phyloP scores from a whole-genome alignment of 1,140 invertebrate genomes.

The Penaeus chinensis region DNA sequence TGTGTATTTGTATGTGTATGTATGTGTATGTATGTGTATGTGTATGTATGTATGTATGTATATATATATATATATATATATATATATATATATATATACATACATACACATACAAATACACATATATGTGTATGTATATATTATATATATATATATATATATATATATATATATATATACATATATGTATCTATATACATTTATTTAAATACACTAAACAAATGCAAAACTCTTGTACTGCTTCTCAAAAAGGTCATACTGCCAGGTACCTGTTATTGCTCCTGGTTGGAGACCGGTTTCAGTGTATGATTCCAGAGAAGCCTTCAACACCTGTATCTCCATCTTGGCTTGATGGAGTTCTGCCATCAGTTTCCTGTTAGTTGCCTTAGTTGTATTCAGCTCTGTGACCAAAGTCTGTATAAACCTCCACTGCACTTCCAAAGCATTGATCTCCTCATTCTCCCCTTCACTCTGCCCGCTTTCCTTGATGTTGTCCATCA shows the following conservation, averaged over 20 bases:
- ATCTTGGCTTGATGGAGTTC: conserved; percentile 51
- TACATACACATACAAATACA: too few relatives aligned
- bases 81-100: too few relatives aligned
- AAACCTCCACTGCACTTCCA: conserved; percentile 58
- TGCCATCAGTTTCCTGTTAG: conserved; percentile 43
- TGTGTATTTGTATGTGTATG: too few relatives aligned
- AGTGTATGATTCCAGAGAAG: conserved; percentile 39
- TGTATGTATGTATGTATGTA: too few relatives aligned
- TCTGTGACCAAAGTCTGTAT: conserved; percentile 52
- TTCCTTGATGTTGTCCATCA: conserved; percentile 53
- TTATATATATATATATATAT: too few relatives aligned
- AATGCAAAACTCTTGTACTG: too few relatives aligned
- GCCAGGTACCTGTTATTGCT: conserved; percentile 31
- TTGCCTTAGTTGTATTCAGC: conserved; percentile 43
- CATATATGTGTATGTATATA: too few relatives aligned
- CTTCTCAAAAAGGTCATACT: background rate
- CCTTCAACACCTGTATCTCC: conserved; percentile 46
- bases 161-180: too few relatives aligned
- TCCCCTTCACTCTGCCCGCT: conserved; percentile 57
- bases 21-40: too few relatives aligned
- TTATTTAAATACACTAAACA: background rate
- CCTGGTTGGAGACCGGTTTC: conserved; percentile 48
- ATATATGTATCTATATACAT: background rate
- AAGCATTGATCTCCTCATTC: conserved; percentile 36
- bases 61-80: too few relatives aligned